A percentile compares a stretch with the other conserved stretches of the same genome.
These are phyloP conservation scores for Gallinago nigripennis DNA, from an alignment of 2,797 vertebrate species.

Conservation along the genomic window DNA sequence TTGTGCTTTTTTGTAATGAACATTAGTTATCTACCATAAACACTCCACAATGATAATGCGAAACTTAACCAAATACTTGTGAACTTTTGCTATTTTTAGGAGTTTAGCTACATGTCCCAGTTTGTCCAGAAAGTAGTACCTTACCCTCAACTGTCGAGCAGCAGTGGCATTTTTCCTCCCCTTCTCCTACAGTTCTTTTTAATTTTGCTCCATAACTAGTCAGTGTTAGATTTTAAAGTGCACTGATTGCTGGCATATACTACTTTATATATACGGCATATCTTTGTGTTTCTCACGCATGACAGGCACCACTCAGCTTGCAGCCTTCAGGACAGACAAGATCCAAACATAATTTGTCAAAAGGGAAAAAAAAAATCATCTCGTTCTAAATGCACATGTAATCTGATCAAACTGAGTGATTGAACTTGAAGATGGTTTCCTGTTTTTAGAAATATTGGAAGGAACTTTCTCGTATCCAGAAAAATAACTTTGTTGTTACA, in stretches of 20 bases:
- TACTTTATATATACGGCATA: not conserved
- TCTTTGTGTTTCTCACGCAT: not conserved
- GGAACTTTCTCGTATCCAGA: not conserved
- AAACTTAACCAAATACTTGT: not conserved
- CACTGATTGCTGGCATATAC: not conserved
- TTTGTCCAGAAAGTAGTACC: not conserved
- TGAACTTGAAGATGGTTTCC: not conserved
- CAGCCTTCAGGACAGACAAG: not conserved
- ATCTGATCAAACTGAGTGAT: not conserved
- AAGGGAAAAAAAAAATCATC: not conserved
- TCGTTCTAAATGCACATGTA: not conserved
- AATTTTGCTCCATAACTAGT: not conserved
- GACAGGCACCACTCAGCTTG: not conserved
- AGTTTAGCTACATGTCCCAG: not conserved
- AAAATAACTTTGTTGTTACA: not conserved
- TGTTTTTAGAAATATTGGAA: not conserved
- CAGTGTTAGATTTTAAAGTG: not conserved
- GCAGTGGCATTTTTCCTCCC: not conserved
- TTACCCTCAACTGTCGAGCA: not conserved
- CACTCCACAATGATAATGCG: not conserved
- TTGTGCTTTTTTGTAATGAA: not conserved
- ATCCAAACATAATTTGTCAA: not conserved
- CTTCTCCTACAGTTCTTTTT: not conserved
- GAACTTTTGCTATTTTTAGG: not conserved
- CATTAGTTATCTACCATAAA: not conserved